Evolutionary conservation across 2,888 invertebrate species (phyloP).

Genomic region (Eubasilissa splendida): DNA sequence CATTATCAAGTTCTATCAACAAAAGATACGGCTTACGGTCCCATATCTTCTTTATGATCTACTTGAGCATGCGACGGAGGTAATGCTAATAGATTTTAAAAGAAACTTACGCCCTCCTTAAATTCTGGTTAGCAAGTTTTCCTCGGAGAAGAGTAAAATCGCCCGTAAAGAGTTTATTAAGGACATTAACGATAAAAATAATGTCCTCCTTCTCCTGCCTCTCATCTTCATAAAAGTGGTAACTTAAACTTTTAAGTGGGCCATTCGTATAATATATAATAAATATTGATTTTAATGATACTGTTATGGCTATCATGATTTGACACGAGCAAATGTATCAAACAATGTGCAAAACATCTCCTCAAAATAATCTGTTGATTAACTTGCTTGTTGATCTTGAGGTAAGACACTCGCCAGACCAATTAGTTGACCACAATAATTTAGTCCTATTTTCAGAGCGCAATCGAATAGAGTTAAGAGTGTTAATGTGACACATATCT

Average conservation of each 20-base stretch:
- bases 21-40: no score
- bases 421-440: no score
- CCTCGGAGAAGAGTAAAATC: constrained; percentile 31
- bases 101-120: neutral
- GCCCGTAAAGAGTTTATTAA: constrained; percentile 37
- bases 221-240: constrained; percentile 27
- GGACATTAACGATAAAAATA: constrained; percentile 45
- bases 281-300: constrained; percentile 25
- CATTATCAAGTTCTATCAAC: no score
- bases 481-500: no score
- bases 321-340: no score
- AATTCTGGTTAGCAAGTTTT: constrained; percentile 7
- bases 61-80: neutral
- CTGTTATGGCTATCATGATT: neutral
- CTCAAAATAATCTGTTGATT: no score
- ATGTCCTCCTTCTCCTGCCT: constrained; percentile 11
- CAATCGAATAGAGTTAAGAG: no score
- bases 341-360: no score
- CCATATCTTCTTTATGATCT: neutral
- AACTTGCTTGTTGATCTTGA: no score
- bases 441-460: no score
- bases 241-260: constrained; percentile 31
- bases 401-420: no score
- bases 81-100: constrained; percentile 34
- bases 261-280: constrained; percentile 6